Evolutionary conservation across 2,888 invertebrate species (phyloP), one percentile per base, ranked within the genome.

Genomic region (Harpagoxenus sublaevis): DNA sequence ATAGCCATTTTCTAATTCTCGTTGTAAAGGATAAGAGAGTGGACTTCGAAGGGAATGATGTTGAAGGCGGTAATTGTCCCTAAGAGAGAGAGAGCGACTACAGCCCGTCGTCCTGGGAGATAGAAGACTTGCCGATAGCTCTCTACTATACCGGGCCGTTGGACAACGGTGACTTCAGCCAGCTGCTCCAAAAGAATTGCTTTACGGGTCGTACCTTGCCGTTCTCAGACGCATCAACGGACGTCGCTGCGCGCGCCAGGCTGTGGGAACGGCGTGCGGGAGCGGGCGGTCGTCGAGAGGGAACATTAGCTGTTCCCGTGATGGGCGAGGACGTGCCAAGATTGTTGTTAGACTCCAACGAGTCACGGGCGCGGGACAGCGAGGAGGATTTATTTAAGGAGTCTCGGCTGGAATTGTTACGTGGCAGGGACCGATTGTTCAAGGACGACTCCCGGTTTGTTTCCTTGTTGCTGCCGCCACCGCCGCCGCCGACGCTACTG

Each of bases 201-300:
- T 96, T 96, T 93, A 95, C 94, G 95, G 96, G 95, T 95, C 97
- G 97, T 97, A 97, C 97, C 97, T 97, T 97, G 94, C 94, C 94
- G 92, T 92, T 92, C 94, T 96, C 96, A 87, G 92, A 68, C 42
- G 70, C 93, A 91, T 94, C 94, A 89, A 94, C 93, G 92, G 95
- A 93, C 89, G 93, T 84, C 68, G 91, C 78, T 68, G 87, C 78
- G 92, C 94, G 94, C 89, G 95, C 93, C 91, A 94, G 91, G 89
- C 94, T 93, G 92, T 94, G 93, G 84, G 94, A 93, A 87, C 94
- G 92, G 85, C 94, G 94, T 88, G 94, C 94, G 89, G 94, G 95
- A 94, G 95, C 94, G 92, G 95, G 93, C 75, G 94, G 94, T 89
- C 95, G 93, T 85, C 94, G 90, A 73, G 94, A 94, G 74, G 94